phyloP scores from a whole-genome alignment of 2,113 vertebrate genomes.

The Cyprinus carpio region DNA sequence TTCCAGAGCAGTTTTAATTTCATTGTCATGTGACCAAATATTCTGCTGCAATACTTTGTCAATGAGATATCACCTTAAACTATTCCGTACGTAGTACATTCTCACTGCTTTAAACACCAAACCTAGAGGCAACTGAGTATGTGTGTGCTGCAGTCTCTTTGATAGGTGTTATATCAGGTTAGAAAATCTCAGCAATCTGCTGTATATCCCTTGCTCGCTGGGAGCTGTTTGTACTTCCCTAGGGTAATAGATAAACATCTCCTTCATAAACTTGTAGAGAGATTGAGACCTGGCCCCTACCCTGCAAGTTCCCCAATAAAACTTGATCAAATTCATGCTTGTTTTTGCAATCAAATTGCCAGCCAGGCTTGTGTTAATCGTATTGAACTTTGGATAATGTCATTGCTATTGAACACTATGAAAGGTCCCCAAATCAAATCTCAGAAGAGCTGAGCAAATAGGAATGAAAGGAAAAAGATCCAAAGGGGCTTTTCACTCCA shows the following conservation, averaged over 20 bases:
- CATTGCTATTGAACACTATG: conserved; percentile 57
- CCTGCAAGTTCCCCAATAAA: conserved; percentile 32
- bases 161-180: conserved; percentile 20
- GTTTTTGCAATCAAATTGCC: conserved; percentile 53
- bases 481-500: conserved; percentile 14
- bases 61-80: background rate
- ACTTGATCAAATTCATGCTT: conserved; percentile 53
- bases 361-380: conserved; percentile 55
- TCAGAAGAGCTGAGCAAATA: conserved; percentile 32
- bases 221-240: conserved; percentile 29
- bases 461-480: conserved; percentile 28
- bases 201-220: background rate
- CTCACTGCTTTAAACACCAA: conserved; percentile 1
- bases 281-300: conserved; percentile 29
- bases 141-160: background rate
- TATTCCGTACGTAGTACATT: background rate
- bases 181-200: conserved; percentile 25
- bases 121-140: background rate
- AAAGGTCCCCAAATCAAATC: conserved; percentile 56
- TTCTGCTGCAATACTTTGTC: background rate
- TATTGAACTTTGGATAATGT: conserved; percentile 59
- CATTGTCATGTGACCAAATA: background rate
- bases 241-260: conserved; percentile 28
- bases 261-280: conserved; percentile 35
- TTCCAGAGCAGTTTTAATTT: background rate